phyloP scores from a whole-genome alignment of 2,797 vertebrate genomes.

The Arremon aurantiirostris region DNA sequence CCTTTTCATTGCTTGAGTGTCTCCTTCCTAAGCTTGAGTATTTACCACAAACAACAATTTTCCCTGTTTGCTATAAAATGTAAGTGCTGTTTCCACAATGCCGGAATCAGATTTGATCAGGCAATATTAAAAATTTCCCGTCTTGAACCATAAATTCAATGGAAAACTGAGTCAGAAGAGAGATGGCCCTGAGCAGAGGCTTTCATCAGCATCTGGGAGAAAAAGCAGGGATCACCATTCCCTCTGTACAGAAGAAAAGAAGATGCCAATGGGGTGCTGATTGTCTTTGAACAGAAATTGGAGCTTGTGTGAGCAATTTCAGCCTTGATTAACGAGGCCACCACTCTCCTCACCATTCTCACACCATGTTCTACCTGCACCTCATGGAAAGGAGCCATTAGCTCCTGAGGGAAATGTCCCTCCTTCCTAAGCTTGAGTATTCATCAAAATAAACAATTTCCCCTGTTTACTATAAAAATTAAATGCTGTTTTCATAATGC shows the following conservation, averaged over 20 bases:
- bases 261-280: neutral
- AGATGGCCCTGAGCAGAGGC: neutral
- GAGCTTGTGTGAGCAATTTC: neutral
- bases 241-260: rapidly evolving
- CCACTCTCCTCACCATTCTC: neutral
- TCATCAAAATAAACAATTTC: too few relatives aligned
- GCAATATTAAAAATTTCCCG: rapidly evolving
- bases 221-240: neutral
- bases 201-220: neutral
- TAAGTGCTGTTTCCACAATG: neutral
- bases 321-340: neutral
- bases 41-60: neutral
- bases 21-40: neutral
- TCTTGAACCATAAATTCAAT: neutral
- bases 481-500: too few relatives aligned
- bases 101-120: neutral
- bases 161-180: neutral
- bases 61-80: neutral
- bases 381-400: too few relatives aligned
- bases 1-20: neutral
- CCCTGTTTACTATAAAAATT: too few relatives aligned
- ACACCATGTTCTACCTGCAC: neutral
- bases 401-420: neutral
- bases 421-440: too few relatives aligned
- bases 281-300: neutral